Evolutionary conservation across 2,113 vertebrate genomes (phyloP).

Genomic region (Halichoerus grypus): DNA sequence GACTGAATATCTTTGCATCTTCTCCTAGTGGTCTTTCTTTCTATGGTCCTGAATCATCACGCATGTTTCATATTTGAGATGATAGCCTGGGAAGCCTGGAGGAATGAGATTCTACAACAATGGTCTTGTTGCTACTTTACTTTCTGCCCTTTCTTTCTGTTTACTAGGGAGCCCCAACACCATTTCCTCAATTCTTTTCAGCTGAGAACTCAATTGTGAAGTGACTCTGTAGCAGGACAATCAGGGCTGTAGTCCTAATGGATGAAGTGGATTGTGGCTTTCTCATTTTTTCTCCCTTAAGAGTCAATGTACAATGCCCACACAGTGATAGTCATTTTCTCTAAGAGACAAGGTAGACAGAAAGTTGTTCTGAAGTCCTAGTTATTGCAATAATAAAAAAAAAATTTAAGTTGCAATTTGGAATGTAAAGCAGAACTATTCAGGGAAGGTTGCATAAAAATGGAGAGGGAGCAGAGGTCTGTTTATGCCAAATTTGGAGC

Average conservation of each 20-base stretch:
- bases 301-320: no score
- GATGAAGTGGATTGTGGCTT: neutral
- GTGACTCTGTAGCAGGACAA: neutral
- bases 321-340: neutral
- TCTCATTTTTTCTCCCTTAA: neutral
- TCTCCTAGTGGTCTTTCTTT: conserved; percentile 8
- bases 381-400: neutral
- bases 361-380: neutral
- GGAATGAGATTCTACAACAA: neutral
- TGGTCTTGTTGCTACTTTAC: neutral
- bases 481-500: neutral
- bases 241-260: neutral
- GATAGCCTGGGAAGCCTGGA: neutral
- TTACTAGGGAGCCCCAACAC: neutral
- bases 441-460: neutral
- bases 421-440: neutral
- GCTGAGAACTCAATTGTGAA: neutral
- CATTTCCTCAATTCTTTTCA: conserved; percentile 31
- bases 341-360: neutral
- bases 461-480: neutral
- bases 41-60: conserved; percentile 22
- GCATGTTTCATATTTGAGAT: neutral
- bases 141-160: neutral
- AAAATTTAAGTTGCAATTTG: neutral
- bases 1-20: neutral